Conservation (phyloP, 2,113 vertebrate species). For the Spilogale gracilis region DNA sequence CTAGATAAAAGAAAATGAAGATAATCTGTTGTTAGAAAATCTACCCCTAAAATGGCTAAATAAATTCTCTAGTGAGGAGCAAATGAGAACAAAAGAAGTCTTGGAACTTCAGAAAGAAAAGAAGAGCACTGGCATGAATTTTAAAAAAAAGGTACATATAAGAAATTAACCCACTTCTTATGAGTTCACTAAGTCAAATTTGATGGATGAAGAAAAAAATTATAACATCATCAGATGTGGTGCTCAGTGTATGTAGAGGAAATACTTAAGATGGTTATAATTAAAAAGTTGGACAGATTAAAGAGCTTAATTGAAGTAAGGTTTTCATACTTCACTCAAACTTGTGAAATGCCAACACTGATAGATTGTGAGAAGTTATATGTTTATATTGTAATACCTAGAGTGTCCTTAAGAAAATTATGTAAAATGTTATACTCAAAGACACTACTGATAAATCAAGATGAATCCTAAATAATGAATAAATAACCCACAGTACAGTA, state of each 20-base stretch:
- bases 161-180: background rate
- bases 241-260: background rate
- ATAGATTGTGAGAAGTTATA: background rate
- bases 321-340: background rate
- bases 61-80: background rate
- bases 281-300: background rate
- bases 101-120: background rate
- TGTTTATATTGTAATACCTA: background rate
- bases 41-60: background rate
- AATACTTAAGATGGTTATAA: slow-evolving; percentile 1
- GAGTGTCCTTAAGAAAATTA: background rate
- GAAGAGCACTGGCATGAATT: background rate
- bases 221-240: background rate
- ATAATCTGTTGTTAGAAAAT: background rate
- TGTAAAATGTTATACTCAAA: background rate
- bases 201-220: background rate
- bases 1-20: background rate
- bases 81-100: background rate
- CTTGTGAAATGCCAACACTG: background rate
- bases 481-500: background rate
- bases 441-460: background rate
- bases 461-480: background rate
- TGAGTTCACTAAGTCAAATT: background rate
- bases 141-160: background rate
- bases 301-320: background rate